Conservation (phyloP, 1,140 invertebrate species). For the Drosophila nebulosa region DNA sequence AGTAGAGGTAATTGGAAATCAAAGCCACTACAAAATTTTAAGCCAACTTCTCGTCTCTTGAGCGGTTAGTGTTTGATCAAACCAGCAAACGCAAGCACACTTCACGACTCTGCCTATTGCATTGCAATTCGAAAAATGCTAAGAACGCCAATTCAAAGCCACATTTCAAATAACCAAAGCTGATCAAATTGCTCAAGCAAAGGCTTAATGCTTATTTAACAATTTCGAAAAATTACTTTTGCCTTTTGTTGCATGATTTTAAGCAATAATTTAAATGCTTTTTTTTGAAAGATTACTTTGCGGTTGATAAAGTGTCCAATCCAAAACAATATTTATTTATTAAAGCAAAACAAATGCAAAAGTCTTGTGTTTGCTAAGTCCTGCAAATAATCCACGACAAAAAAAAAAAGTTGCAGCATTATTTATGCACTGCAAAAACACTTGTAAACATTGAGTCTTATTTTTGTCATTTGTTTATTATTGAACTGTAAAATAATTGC, state of each 20-base stretch:
- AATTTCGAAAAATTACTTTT: not conserved
- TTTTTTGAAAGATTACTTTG: too few relatives aligned
- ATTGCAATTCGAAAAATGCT: not conserved
- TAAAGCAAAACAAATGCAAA: too few relatives aligned
- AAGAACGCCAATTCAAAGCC: not conserved
- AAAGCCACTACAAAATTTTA: conserved; percentile 50
- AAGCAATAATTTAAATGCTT: too few relatives aligned
- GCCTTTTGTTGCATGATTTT: not conserved
- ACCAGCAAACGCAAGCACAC: not conserved
- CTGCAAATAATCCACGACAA: too few relatives aligned
- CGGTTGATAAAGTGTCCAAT: too few relatives aligned
- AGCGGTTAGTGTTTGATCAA: not conserved
- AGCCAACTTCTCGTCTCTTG: conserved; percentile 2
- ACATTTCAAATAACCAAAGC: not conserved
- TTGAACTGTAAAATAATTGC: too few relatives aligned
- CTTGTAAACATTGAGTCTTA: too few relatives aligned
- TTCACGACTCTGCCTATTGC: not conserved
- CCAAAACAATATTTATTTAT: too few relatives aligned
- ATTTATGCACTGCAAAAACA: too few relatives aligned
- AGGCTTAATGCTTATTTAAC: not conserved
- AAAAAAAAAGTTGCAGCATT: too few relatives aligned
- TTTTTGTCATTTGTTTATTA: too few relatives aligned
- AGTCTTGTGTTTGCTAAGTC: too few relatives aligned
- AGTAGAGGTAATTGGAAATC: conserved; percentile 77
- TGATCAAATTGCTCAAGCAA: not conserved